Conservation (phyloP, 2,888 invertebrate genomes). For the Hyposoter didymator region DNA sequence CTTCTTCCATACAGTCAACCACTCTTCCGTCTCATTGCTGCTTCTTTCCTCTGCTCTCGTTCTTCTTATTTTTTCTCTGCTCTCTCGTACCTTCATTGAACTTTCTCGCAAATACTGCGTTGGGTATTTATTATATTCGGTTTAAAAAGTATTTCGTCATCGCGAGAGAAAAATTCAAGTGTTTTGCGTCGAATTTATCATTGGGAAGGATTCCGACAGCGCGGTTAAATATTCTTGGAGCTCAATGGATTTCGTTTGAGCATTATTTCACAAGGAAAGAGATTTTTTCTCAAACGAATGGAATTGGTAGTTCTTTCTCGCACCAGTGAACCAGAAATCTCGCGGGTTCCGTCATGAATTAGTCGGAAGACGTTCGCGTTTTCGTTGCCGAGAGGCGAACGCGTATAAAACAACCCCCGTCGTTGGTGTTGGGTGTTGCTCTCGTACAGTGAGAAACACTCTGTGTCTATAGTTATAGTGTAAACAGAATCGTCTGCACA, state of each 20-base stretch:
- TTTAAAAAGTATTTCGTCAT: slow-evolving; percentile 52
- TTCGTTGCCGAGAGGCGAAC: slow-evolving; percentile 56
- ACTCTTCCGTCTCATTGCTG: slow-evolving; percentile 36
- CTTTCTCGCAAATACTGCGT: slow-evolving; percentile 51
- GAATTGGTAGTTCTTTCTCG: slow-evolving; percentile 66
- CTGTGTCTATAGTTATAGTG: slow-evolving; percentile 45
- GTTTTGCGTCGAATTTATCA: slow-evolving; percentile 16
- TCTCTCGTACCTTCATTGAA: slow-evolving; percentile 74
- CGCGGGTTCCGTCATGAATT: slow-evolving; percentile 64
- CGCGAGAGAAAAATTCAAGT: not conserved
- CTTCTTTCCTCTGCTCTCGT: slow-evolving; percentile 33
- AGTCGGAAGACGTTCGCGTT: slow-evolving; percentile 63
- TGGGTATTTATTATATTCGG: slow-evolving; percentile 70
- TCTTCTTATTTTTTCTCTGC: slow-evolving; percentile 19
- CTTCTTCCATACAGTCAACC: slow-evolving; percentile 54
- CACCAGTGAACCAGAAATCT: slow-evolving; percentile 66
- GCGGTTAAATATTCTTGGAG: slow-evolving; percentile 44
- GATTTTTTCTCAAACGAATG: slow-evolving; percentile 36
- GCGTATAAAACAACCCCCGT: slow-evolving; percentile 59
- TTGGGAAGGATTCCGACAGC: slow-evolving; percentile 18
- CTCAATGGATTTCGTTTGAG: slow-evolving; percentile 46
- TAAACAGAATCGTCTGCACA: slow-evolving; percentile 27
- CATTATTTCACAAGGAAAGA: slow-evolving; percentile 45
- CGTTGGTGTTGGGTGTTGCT: slow-evolving; percentile 43
- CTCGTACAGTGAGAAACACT: slow-evolving; percentile 49